A percentile compares a stretch with the other conserved stretches of the same genome.
phyloP scores from a whole-genome alignment of 2,797 vertebrate genomes.

The Hemitrygon akajei region DNA sequence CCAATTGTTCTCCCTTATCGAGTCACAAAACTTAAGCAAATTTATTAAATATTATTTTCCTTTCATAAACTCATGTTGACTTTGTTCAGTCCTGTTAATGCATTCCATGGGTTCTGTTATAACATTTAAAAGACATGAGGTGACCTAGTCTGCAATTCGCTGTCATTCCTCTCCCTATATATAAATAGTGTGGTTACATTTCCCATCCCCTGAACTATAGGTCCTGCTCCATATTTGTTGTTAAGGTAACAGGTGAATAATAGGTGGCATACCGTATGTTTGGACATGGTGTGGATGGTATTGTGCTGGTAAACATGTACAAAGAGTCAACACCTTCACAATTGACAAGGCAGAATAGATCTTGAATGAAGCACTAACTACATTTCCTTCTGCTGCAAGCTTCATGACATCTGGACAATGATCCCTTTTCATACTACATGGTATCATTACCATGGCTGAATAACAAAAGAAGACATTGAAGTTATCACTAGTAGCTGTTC shows the following conservation, averaged over 20 bases:
- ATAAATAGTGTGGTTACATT: no score
- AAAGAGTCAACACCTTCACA: neutral
- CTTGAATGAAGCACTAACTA: neutral
- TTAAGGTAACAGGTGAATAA: neutral
- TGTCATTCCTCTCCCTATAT: no score
- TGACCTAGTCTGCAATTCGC: no score
- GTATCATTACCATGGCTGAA: neutral
- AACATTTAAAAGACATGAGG: no score
- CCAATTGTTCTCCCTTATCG: no score
- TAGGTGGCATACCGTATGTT: neutral
- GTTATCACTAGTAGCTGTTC: neutral
- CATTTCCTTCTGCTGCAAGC: neutral
- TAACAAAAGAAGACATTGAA: neutral
- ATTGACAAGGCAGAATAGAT: neutral
- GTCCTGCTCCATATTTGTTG: neutral
- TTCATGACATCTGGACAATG: neutral
- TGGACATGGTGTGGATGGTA: no score
- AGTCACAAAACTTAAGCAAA: no score
- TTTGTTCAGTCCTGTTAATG: no score
- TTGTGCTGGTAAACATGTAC: neutral
- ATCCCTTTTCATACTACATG: neutral
- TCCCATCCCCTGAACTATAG: no score
- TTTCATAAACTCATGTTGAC: no score
- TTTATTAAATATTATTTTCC: no score
- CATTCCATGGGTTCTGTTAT: no score